phyloP scores from a whole-genome alignment of 23 tunicate species.

The Ascidia mentula region DNA sequence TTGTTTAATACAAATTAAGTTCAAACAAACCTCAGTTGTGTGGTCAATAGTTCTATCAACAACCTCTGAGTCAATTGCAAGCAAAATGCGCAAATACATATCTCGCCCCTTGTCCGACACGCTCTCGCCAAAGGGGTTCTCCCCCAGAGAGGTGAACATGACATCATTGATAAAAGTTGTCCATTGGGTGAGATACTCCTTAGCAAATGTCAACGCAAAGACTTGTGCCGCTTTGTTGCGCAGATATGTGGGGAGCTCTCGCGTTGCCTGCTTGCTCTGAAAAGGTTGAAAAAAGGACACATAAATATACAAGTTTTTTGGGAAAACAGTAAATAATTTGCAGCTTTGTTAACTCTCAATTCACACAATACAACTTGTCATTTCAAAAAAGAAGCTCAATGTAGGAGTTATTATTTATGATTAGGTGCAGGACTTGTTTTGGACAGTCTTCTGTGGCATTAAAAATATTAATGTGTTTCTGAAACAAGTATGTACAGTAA shows the following conservation, averaged over 20 bases:
- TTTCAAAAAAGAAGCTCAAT: too few relatives aligned
- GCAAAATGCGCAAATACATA: conserved; percentile 65
- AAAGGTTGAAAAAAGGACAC: not conserved
- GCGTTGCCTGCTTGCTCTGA: conserved; percentile 26
- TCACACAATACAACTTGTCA: too few relatives aligned
- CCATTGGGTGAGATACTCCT: conserved; percentile 70
- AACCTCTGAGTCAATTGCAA: conserved; percentile 87
- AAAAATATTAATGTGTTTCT: too few relatives aligned
- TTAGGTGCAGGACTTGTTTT: too few relatives aligned
- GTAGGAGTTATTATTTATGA: too few relatives aligned
- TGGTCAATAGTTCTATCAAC: conserved; percentile 80
- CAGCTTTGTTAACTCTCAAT: not conserved
- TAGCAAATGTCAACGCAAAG: conserved; percentile 73
- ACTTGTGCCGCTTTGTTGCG: conserved; percentile 88
- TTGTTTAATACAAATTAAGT: too few relatives aligned
- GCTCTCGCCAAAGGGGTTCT: conserved; percentile 8
- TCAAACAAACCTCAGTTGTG: conserved; percentile 51
- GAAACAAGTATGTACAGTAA: too few relatives aligned
- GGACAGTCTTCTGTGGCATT: too few relatives aligned
- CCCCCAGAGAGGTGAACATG: conserved; percentile 46
- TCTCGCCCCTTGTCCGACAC: conserved; percentile 44
- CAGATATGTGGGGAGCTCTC: conserved; percentile 35
- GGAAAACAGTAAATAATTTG: too few relatives aligned
- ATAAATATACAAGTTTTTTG: too few relatives aligned
- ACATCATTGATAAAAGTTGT: conserved; percentile 59